Base-by-base conservation (phyloP, 2,888 invertebrate species). In the Catocala sponsa region DNA sequence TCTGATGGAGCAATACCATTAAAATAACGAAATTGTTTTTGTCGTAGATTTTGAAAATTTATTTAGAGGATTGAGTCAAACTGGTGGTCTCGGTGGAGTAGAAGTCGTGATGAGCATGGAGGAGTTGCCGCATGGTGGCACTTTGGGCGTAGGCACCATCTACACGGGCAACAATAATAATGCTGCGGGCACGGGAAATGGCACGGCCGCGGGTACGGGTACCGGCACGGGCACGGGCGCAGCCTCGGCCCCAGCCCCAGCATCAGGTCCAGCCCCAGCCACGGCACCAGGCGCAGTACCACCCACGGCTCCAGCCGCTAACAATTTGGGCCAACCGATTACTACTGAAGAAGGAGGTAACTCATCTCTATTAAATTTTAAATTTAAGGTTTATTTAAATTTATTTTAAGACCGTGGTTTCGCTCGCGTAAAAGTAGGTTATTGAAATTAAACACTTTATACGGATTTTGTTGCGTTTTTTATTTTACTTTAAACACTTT, bases 91-190 rank as follows among this genome's bases (percentile, higher is more conserved):
- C 33, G 82, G 85, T 32, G 86, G 85, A 6, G 85, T 91, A 4
- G 91, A 91, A 65, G 87, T 91, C 2, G 85, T 91, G 43, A 89
- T 91, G 89, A 90, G 88, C 55, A 87, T 90, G 89, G 91, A 90
- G 57, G 90, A 91, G 64, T 79, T 90, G n/a, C 80, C 85, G 6
- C 80, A 79, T 10, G 77, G 68, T 0, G 74, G 71, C 5, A 6
- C 75, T 10, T 51, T 79, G 38, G 79, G 72, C 55, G 60, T 76
- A 12, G 72, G 71, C 33, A 69, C 70, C 12, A 50, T 70, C n/a
- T 49, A 62, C 11, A 59, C 71, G 2, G 72, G 61, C 41, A 56
- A 54, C 55, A 63, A 63, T 59, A 52, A 44, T 42, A 62, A 33
- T 32, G 50, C 60, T 5, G 47, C 48, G 35, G 50, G 50, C 38